Conservation (phyloP, 2,113 vertebrate species). For the Balaeniceps rex region DNA sequence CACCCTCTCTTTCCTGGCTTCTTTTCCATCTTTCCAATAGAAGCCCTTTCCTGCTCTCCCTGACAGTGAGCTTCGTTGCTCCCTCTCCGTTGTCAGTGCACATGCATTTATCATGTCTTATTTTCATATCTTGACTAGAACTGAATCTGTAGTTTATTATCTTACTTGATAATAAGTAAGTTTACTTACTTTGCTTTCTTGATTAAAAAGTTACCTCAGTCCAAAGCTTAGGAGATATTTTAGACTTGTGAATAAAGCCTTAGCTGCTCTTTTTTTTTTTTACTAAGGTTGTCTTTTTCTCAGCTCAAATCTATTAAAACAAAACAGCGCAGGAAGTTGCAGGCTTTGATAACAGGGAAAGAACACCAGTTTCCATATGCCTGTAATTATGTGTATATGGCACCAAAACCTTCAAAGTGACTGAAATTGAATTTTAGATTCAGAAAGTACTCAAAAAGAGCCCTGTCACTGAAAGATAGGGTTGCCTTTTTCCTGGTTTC, state of each 20-base stretch:
- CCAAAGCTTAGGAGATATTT: neutral
- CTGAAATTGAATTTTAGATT: neutral
- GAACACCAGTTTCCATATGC: neutral
- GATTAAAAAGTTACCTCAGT: neutral
- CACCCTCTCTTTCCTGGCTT: neutral
- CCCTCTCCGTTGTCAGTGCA: neutral
- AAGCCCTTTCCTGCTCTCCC: neutral
- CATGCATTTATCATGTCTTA: neutral
- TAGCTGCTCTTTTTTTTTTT: neutral
- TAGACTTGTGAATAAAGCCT: neutral
- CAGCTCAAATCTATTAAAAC: neutral
- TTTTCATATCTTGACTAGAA: neutral
- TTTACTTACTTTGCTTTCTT: neutral
- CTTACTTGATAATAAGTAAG: too few species aligned
- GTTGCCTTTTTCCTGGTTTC: neutral
- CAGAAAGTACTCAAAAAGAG: neutral
- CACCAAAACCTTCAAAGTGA: neutral
- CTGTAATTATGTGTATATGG: neutral
- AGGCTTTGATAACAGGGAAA: neutral
- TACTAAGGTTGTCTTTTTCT: neutral
- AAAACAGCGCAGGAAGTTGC: neutral
- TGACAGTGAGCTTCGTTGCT: neutral
- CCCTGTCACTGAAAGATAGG: neutral
- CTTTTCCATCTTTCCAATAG: neutral
- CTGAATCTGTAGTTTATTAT: neutral